Evolutionary conservation across 2,888 invertebrate genomes (phyloP).

Genomic region (Cantharis nigra): DNA sequence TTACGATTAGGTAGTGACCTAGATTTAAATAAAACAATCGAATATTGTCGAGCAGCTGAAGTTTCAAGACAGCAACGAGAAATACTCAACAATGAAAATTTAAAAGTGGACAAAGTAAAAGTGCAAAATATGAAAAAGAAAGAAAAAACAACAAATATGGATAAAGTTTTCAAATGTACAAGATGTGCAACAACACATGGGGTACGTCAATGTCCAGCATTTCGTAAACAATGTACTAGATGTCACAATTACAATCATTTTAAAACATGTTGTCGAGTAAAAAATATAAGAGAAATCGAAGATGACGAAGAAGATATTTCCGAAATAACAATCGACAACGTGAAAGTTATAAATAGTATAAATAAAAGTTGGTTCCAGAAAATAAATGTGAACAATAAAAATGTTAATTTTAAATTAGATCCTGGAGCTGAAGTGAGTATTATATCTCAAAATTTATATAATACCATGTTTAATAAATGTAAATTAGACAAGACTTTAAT

Average conservation of each 20-base stretch:
- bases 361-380: not conserved
- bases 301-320: not conserved
- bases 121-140: not conserved
- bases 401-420: not conserved
- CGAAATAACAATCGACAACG: not conserved
- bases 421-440: not conserved
- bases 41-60: not conserved
- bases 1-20: not conserved
- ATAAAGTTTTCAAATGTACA: not conserved
- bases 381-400: not conserved
- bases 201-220: not conserved
- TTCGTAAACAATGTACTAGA: not conserved
- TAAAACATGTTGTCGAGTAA: not conserved
- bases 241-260: not conserved
- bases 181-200: not conserved
- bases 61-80: not conserved
- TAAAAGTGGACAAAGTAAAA: not conserved
- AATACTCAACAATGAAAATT: not conserved
- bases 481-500: not conserved
- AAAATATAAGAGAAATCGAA: not conserved
- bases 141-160: not conserved
- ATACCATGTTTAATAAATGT: not conserved
- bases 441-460: not conserved
- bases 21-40: not conserved
- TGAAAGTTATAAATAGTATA: not conserved